phyloP scores from a whole-genome alignment of 2,888 invertebrate genomes.

The Ormyrus nitidulus region DNA sequence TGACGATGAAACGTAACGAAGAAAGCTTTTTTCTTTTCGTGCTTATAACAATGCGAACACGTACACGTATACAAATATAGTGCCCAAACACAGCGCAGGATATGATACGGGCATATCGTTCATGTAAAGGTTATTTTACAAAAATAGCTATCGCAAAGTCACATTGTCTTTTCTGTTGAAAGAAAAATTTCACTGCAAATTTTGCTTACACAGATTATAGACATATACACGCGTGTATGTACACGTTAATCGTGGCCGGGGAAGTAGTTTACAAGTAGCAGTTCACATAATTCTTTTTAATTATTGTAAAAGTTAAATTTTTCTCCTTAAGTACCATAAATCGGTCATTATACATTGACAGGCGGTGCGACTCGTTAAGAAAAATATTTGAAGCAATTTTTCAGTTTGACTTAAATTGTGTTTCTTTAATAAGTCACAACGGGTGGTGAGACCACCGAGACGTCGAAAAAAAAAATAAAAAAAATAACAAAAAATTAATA shows the following conservation, averaged over 20 bases:
- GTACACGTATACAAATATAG: constrained; percentile 56
- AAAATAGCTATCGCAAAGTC: constrained; percentile 58
- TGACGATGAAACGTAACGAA: constrained; percentile 52
- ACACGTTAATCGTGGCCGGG: constrained; percentile 54
- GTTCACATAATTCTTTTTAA: constrained; percentile 32
- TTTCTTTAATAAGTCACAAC: constrained; percentile 40
- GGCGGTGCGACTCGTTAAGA: constrained; percentile 24
- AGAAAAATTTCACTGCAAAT: constrained; percentile 53
- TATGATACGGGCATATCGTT: constrained; percentile 49
- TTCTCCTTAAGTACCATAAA: constrained; percentile 41
- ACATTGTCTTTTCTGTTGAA: constrained; percentile 32
- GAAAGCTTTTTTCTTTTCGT: constrained; percentile 49
- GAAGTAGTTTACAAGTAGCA: constrained; percentile 46
- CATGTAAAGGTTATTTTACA: constrained; percentile 57
- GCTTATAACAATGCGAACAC: constrained; percentile 53
- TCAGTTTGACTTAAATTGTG: constrained; percentile 31
- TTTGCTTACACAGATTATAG: constrained; percentile 50
- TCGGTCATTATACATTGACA: constrained; percentile 48
- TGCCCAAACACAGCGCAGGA: constrained; percentile 52
- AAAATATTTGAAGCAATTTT: constrained; percentile 26
- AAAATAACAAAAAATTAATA: constrained; percentile 54
- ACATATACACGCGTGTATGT: constrained; percentile 56
- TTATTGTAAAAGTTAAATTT: constrained; percentile 33
- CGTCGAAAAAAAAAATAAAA: constrained; percentile 56
- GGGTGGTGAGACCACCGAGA: constrained; percentile 53